phyloP scores from a whole-genome alignment of 1,140 invertebrate genomes.

The Lepidotrigona ventralis region DNA sequence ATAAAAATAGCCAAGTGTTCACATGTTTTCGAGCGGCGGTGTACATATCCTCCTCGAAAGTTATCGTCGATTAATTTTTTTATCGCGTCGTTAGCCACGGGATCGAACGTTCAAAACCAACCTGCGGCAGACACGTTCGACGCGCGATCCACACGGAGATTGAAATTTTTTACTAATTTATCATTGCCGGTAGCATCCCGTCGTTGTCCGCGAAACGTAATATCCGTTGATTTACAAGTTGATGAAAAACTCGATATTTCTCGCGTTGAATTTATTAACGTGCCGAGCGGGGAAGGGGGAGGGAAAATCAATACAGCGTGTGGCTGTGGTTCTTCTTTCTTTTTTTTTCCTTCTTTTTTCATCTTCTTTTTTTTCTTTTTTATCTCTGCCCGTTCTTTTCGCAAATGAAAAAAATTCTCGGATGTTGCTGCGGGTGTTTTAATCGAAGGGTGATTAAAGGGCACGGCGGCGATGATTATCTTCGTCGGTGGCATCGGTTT shows the following conservation, averaged over 20 bases:
- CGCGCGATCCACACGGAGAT: background rate
- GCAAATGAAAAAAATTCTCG: slow-evolving; percentile 29
- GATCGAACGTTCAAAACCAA: background rate
- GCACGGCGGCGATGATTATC: background rate
- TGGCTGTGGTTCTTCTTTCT: background rate
- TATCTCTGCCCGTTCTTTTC: background rate
- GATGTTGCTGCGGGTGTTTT: background rate
- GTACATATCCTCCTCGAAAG: background rate
- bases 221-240: slow-evolving; percentile 29
- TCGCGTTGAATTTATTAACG: slow-evolving; percentile 14
- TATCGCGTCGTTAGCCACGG: background rate
- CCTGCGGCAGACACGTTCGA: background rate
- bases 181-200: background rate
- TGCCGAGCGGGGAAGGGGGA: no score
- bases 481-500: background rate
- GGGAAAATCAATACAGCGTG: slow-evolving; percentile 24
- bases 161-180: slow-evolving; percentile 33
- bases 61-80: background rate
- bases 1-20: no score
- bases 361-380: background rate
- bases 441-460: background rate
- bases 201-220: slow-evolving; percentile 13
- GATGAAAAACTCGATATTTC: slow-evolving; percentile 30
- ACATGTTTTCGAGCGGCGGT: no score
- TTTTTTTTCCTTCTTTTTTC: background rate